These are phyloP conservation scores for Popillia japonica DNA, from an alignment of 1,140 invertebrate genomes.

Conservation along the genomic window DNA sequence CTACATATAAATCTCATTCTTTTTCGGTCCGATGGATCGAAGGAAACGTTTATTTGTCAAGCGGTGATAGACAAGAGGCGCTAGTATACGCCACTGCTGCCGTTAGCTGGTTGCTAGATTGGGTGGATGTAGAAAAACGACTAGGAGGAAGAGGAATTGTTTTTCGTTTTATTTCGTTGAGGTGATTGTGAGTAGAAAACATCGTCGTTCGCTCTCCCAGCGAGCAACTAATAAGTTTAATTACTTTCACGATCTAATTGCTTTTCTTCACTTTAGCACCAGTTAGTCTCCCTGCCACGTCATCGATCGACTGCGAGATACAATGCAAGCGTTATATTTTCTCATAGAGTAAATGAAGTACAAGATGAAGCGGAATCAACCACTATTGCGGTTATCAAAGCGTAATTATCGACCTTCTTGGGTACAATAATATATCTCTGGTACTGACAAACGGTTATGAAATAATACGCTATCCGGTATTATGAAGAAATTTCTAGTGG, in stretches of 20 bases:
- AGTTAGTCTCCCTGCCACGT: neutral
- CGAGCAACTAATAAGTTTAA: conserved; percentile 22
- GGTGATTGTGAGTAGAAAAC: conserved; percentile 10
- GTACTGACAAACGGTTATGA: too few species aligned
- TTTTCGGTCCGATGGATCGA: conserved; percentile 9
- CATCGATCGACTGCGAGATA: neutral
- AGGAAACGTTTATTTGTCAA: conserved; percentile 28
- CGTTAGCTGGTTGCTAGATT: neutral
- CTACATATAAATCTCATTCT: conserved; percentile 31
- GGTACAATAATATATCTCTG: too few species aligned
- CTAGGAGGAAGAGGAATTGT: conserved; percentile 12
- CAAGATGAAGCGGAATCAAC: too few species aligned
- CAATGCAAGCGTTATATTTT: too few species aligned
- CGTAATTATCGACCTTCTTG: too few species aligned
- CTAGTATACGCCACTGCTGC: neutral
- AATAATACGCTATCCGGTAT: too few species aligned
- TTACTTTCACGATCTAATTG: conserved; percentile 27
- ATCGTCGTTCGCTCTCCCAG: neutral
- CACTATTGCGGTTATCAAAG: too few species aligned
- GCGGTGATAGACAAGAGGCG: conserved; percentile 28
- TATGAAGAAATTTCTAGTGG: too few species aligned
- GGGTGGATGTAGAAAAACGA: neutral
- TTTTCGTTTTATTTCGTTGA: conserved; percentile 12
- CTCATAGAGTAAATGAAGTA: too few species aligned
- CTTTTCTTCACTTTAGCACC: neutral